phyloP scores from a whole-genome alignment of 2,888 invertebrate species.

The Carpatolechia fugitivella region DNA sequence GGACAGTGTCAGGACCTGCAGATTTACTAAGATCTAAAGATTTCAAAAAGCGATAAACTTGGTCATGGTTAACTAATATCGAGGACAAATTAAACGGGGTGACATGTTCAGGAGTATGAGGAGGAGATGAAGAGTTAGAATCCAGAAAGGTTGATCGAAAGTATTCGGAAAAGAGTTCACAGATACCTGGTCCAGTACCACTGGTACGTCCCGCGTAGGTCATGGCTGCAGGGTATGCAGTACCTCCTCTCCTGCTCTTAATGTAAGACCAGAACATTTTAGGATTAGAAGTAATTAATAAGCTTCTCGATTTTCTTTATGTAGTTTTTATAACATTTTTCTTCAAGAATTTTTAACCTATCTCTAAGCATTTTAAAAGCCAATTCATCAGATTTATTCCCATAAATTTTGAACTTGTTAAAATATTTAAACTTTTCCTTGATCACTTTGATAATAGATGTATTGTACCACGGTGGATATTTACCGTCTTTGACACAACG shows the following conservation, averaged over 20 bases:
- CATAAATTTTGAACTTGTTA: neutral
- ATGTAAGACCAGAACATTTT: neutral
- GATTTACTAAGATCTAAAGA: neutral
- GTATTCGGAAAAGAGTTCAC: neutral
- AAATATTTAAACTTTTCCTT: constrained; percentile 4
- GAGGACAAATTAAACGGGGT: neutral
- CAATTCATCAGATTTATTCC: neutral
- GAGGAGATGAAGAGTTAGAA: no score
- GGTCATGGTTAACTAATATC: neutral
- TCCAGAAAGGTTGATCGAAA: constrained; percentile 2
- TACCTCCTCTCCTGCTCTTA: neutral
- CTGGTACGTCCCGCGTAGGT: neutral
- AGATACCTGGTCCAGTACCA: neutral
- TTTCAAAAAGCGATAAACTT: neutral
- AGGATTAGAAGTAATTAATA: neutral
- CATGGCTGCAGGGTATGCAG: neutral
- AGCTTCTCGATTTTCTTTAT: neutral
- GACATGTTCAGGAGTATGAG: neutral
- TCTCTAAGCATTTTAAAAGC: neutral
- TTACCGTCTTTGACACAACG: neutral
- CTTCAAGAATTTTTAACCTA: neutral
- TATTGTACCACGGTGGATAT: neutral
- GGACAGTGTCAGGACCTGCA: neutral
- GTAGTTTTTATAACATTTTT: neutral
- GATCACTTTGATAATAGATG: neutral